Base-by-base conservation (phyloP, 2,888 invertebrate genomes). In the Trichopoda pennipes region DNA sequence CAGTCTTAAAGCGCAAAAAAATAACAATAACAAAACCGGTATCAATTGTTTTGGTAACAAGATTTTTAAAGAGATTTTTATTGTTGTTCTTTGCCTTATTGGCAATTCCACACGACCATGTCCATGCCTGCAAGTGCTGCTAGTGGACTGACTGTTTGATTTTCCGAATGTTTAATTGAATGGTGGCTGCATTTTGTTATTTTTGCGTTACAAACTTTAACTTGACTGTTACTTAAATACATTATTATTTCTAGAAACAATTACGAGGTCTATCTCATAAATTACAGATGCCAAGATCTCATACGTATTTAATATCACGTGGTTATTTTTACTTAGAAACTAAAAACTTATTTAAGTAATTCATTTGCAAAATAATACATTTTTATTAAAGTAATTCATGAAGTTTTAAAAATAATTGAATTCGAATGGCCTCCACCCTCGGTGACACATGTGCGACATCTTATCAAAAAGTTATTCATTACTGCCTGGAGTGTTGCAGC, bases 21-120 rank as follows among this genome's bases (percentile, higher is more conserved):
- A 23, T 42, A 49, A 44, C 17, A 53, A 49, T 8, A 51, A 9
- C 21, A 49, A 68, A 87, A 87, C 87, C 86, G 87, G 87, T 86
- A 86, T 85, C 68, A 84, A 85, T 80, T 84, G 72, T 82, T 81
- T 84, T 81, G 69, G 80, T 70, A 74, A 70, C 60, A 77, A 63
- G 58, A 72, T 44, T 66, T 69, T 28, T 49, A 10, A 70, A 70
- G 35, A 35, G 32, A 19, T 49, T 61, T 61, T 61, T 55, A 42
- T 68, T 64, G 47, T 51, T 42, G 47, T 55, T 63, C 8, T 35
- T 58, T 47, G 17, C 21, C 61, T 69, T 77, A 61, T 69, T 56
- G 56, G 55, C 60, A 19, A 76, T 60, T 44, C 17, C 14, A 28
- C 19, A 44, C 44, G 55, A 23, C 35, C 77, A 69, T 69, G 69